phyloP scores from a whole-genome alignment of 37 sponge, comb jelly and placozoan genomes.

The Agelas oroides region DNA sequence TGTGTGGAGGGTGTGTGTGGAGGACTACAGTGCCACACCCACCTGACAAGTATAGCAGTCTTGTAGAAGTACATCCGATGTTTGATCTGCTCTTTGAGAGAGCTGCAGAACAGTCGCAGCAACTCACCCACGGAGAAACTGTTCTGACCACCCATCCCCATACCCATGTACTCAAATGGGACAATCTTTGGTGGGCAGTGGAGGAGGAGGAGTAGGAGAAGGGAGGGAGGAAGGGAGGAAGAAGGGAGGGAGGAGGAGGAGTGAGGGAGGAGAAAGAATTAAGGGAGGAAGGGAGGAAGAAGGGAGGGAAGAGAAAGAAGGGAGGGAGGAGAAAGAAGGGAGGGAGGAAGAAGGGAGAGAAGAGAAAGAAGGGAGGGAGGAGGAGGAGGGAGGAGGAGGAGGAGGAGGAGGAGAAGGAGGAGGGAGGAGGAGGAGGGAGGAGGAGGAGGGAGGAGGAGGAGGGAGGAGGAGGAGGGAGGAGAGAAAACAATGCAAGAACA shows the following conservation, averaged over 20 bases:
- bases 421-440: too few species aligned
- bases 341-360: too few species aligned
- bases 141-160: conserved; percentile 1
- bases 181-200: conserved; percentile 1
- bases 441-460: too few species aligned
- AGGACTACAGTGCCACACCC: neutral
- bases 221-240: too few species aligned
- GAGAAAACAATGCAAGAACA: too few species aligned
- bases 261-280: neutral
- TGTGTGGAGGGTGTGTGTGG: too few species aligned
- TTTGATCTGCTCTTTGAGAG: conserved; percentile 76
- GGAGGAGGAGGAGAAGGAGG: too few species aligned
- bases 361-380: too few species aligned
- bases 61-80: conserved; percentile 86
- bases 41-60: conserved; percentile 62
- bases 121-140: conserved; percentile 73
- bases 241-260: neutral
- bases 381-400: too few species aligned
- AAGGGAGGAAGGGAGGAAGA: neutral
- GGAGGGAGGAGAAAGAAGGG: too few species aligned
- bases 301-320: neutral
- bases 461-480: too few species aligned
- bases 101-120: conserved; percentile 73
- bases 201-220: neutral
- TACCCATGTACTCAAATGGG: conserved; percentile 41